phyloP scores from a whole-genome alignment of 2,797 vertebrate genomes.

The Siniperca undulata region DNA sequence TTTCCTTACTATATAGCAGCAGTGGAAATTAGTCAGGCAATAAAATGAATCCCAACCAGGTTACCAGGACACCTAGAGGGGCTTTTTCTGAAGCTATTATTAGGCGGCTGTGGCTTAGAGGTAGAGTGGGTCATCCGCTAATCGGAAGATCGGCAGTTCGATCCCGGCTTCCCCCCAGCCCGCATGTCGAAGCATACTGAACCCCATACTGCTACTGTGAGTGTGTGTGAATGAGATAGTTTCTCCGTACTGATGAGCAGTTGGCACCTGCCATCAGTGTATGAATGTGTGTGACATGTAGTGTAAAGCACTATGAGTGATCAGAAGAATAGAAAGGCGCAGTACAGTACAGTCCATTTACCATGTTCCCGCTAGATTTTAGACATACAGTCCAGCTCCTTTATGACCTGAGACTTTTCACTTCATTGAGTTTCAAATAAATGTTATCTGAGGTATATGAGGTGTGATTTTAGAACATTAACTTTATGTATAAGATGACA shows the following conservation, averaged over 20 bases:
- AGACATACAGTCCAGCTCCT: neutral
- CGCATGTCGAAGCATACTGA: too few species aligned
- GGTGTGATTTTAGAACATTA: neutral
- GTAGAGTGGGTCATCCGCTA: too few species aligned
- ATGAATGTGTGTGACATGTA: too few species aligned
- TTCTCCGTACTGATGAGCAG: too few species aligned
- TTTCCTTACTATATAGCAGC: neutral
- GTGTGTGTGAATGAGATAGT: too few species aligned
- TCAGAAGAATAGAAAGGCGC: too few species aligned
- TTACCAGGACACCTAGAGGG: neutral
- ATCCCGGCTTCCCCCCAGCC: too few species aligned
- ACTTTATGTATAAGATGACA: neutral
- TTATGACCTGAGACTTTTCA: neutral
- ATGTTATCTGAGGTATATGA: neutral
- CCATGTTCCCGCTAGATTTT: neutral
- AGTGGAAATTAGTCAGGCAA: neutral
- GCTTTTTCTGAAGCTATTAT: neutral
- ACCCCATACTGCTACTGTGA: too few species aligned
- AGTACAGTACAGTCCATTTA: too few species aligned
- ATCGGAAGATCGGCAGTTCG: too few species aligned
- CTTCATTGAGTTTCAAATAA: conserved; percentile 8
- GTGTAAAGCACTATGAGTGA: too few species aligned
- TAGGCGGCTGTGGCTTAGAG: neutral
- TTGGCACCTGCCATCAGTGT: too few species aligned
- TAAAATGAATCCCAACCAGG: neutral